Percentiles rank a stretch among this genome's conserved stretches.
Evolutionary conservation across 2,888 invertebrate species (phyloP).

Genomic region (Lapara coniferarum): DNA sequence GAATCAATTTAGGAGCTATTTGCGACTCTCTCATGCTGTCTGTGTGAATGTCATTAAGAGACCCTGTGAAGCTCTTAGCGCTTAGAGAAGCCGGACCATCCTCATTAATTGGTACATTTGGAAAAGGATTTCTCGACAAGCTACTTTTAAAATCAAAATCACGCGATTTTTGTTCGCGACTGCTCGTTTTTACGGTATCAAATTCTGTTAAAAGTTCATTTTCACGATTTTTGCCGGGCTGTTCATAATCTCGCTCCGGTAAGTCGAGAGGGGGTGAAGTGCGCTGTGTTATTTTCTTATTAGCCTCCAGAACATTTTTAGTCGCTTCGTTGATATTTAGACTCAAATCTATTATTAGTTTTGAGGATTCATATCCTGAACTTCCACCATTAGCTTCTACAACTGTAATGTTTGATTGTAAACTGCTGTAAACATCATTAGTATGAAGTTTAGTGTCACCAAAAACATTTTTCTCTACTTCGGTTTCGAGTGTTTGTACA

Average conservation of each 20-base stretch:
- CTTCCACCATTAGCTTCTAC: constrained; percentile 34
- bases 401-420: constrained; percentile 43
- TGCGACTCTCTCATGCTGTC: constrained; percentile 57
- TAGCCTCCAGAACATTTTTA: constrained; percentile 43
- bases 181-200: constrained; percentile 36
- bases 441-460: constrained; percentile 33
- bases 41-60: constrained; percentile 72
- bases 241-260: constrained; percentile 69
- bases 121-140: constrained; percentile 44
- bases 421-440: constrained; percentile 38
- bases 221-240: constrained; percentile 37
- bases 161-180: constrained; percentile 31
- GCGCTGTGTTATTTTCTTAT: constrained; percentile 34
- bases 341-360: constrained; percentile 63
- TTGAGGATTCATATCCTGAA: constrained; percentile 44
- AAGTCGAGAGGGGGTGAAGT: constrained; percentile 50
- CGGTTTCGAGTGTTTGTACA: neutral
- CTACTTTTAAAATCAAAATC: constrained; percentile 38
- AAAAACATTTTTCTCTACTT: constrained; percentile 35
- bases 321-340: constrained; percentile 58
- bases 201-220: constrained; percentile 45
- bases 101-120: constrained; percentile 46
- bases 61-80: constrained; percentile 74
- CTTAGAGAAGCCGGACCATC: constrained; percentile 64
- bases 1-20: constrained; percentile 73